phyloP scores from a whole-genome alignment of 2,113 vertebrate genomes.

The Anguilla rostrata region DNA sequence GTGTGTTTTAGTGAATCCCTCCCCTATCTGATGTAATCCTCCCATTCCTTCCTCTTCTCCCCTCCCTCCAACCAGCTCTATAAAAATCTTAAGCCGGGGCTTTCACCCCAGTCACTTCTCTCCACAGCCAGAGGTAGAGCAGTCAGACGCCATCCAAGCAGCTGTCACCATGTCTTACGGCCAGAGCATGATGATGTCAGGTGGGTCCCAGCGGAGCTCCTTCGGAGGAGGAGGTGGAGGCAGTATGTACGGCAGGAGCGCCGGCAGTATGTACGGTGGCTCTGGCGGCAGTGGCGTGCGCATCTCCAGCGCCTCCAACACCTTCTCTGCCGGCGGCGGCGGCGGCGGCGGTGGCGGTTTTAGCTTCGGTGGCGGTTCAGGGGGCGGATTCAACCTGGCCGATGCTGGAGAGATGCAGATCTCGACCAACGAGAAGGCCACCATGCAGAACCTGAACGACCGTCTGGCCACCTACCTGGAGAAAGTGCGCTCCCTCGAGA shows the following conservation, averaged over 20 bases:
- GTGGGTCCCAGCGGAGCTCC: neutral
- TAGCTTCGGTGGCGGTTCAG: conserved; percentile 19
- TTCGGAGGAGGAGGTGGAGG: neutral
- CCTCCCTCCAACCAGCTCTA: neutral
- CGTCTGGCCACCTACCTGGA: conserved; percentile 86
- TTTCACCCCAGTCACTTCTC: neutral
- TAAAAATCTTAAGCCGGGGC: neutral
- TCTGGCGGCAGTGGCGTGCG: neutral
- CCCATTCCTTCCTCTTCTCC: neutral
- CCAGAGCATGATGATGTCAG: conserved; percentile 29
- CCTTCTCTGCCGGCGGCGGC: conserved; percentile 53
- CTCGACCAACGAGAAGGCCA: conserved; percentile 78
- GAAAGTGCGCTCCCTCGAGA: conserved; percentile 80
- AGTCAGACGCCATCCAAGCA: neutral
- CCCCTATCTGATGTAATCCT: neutral
- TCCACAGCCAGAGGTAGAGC: neutral
- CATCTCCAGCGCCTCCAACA: neutral
- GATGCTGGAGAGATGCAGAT: conserved; percentile 46
- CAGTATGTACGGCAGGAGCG: conserved; percentile 22
- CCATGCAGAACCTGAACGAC: conserved; percentile 92
- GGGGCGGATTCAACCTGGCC: conserved; percentile 22
- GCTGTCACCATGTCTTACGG: no score
- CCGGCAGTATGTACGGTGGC: neutral
- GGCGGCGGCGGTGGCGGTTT: conserved; percentile 47
- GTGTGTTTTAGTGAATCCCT: neutral